Evolutionary conservation across 2,888 invertebrate genomes (phyloP), one percentile per base, ranked within the genome.

Genomic region (Eledona agricola): DNA sequence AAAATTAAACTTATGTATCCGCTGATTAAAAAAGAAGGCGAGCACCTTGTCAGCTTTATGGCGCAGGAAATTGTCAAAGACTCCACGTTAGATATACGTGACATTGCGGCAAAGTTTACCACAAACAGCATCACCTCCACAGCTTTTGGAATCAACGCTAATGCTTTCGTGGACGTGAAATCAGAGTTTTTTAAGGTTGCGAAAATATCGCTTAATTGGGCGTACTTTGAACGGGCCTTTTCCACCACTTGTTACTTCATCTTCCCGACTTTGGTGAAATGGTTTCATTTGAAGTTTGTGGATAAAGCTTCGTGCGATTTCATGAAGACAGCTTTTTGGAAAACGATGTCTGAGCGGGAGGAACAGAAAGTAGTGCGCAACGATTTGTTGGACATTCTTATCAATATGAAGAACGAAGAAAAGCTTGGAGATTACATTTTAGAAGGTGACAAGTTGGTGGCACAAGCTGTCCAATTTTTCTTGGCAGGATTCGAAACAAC

Each of bases 1-100:
- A 83, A 82, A 65, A 69, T 83, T 46, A 81, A 78, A 62, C 69
- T 67, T 25, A 81, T 82, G 81, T 74, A 79, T 17, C 73, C 73
- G 0, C 62, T 79, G 7, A 75, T 80, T 56, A 57, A 72, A 6
- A 70, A 74, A 9, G 74, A 73, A 20, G 71, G 73, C 1, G 45
- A 63, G 16, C 62, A 70, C 19, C 59, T 77, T 4, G 20, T 19
- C 4, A n/a, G n/a, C n/a, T 19, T 5, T 19, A 19, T 19, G 4
- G 20, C 4, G n/a, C 4, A 19, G 20, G n/a, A 19, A 19, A 19
- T n/a, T 5, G n/a, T 5, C 4, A 19, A 19, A 4, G n/a, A 19
- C 12, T 55, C 17, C 22, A 19, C 50, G 2, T 11, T 63, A 0
- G 75, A 73, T 38, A 58, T 62, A 1, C 71, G 72, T 60, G 71